A percentile compares a stretch with the other conserved stretches of the same genome.
Evolutionary conservation across 2,113 vertebrate species (phyloP).

Genomic region (Erinaceus europaeus): DNA sequence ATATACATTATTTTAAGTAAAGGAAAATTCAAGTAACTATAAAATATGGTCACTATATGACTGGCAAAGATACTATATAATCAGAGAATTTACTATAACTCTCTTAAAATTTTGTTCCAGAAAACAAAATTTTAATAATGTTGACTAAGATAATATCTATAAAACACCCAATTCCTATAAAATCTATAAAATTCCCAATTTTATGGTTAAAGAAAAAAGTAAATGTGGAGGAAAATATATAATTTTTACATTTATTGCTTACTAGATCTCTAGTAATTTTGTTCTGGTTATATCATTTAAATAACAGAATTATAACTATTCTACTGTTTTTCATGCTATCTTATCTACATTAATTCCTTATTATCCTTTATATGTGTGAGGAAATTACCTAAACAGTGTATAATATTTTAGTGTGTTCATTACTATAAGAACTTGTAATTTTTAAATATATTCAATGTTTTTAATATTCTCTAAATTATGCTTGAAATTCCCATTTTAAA

Average conservation of each 20-base stretch:
- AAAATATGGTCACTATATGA: not conserved
- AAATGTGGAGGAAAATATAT: no score
- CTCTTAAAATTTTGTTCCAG: not conserved
- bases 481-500: conserved; percentile 53
- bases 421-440: not conserved
- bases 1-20: no score
- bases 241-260: not conserved
- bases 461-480: not conserved
- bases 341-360: not conserved
- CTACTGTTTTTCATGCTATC: not conserved
- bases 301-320: not conserved
- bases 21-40: no score
- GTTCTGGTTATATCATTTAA: not conserved
- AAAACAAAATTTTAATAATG: not conserved
- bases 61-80: not conserved
- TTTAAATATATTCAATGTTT: conserved; percentile 7
- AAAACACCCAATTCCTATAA: conserved; percentile 4
- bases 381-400: not conserved
- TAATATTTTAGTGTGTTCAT: not conserved
- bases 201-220: not conserved
- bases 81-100: not conserved
- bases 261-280: not conserved
- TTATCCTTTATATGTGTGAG: not conserved
- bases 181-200: not conserved
- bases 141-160: not conserved